Conservation (phyloP, 1,140 invertebrate species). For the Drosophila biarmipes region DNA sequence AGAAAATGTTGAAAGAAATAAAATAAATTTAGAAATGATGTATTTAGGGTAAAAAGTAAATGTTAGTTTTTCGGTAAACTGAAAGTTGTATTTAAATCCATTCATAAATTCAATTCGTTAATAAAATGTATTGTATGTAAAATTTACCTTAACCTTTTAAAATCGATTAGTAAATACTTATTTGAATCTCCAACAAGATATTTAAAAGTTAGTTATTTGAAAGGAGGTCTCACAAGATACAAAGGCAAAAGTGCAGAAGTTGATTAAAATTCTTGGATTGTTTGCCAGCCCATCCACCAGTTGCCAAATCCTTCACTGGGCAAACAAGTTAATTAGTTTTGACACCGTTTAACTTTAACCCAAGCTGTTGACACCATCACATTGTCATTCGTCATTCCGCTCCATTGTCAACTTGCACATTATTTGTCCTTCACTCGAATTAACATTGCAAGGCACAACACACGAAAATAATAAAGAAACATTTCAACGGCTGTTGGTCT, state of each 20-base stretch:
- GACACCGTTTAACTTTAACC: conserved; percentile 46
- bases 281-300: conserved; percentile 2
- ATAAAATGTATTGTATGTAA: too few relatives aligned
- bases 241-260: not conserved
- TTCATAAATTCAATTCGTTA: too few relatives aligned
- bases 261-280: conserved; percentile 8
- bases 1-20: too few relatives aligned
- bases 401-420: conserved; percentile 42
- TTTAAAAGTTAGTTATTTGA: not conserved
- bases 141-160: too few relatives aligned
- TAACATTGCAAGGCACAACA: conserved; percentile 40
- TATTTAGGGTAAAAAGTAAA: too few relatives aligned
- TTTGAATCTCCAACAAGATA: not conserved
- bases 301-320: conserved; percentile 29
- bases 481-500: conserved; percentile 35
- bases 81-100: too few relatives aligned
- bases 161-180: too few relatives aligned
- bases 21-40: too few relatives aligned
- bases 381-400: conserved; percentile 38
- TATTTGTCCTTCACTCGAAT: conserved; percentile 50
- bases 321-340: conserved; percentile 46
- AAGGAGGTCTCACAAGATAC: not conserved
- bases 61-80: too few relatives aligned
- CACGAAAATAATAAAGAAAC: conserved; percentile 16
- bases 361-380: conserved; percentile 36